Conservation (phyloP, 2,797 vertebrate genomes). For the Falco novaeseelandiae region DNA sequence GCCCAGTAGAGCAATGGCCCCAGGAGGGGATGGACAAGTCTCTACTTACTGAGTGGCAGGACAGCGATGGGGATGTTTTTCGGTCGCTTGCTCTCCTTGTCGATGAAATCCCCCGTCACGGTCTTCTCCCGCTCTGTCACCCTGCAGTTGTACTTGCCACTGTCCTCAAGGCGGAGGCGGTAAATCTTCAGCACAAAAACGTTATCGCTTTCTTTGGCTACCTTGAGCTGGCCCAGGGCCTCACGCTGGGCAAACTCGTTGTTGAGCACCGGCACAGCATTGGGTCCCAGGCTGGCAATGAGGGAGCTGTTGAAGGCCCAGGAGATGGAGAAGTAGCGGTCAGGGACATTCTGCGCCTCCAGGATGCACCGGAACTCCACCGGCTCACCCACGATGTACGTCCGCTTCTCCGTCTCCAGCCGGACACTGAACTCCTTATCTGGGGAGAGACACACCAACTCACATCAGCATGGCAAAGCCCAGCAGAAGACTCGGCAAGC, state of each 20-base stretch:
- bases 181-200: slow-evolving; percentile 93
- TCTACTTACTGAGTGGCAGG: slow-evolving; percentile 89
- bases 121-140: slow-evolving; percentile 94
- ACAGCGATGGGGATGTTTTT: slow-evolving; percentile 95
- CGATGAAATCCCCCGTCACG: slow-evolving; percentile 91
- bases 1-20: neutral
- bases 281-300: slow-evolving; percentile 92
- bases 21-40: neutral
- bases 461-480: neutral
- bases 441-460: slow-evolving; percentile 57
- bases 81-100: slow-evolving; percentile 93
- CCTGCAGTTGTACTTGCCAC: slow-evolving; percentile 95
- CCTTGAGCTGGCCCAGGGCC: slow-evolving; percentile 88
- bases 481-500: neutral
- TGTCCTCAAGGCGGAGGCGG: slow-evolving; percentile 87
- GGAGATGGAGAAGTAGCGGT: slow-evolving; percentile 96
- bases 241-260: slow-evolving; percentile 88
- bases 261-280: slow-evolving; percentile 90
- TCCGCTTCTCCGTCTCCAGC: slow-evolving; percentile 92
- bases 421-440: slow-evolving; percentile 96
- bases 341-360: slow-evolving; percentile 91
- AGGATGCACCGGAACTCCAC: slow-evolving; percentile 94
- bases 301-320: slow-evolving; percentile 99
- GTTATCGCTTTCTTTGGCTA: slow-evolving; percentile 88
- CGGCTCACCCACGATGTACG: slow-evolving; percentile 90